Percentiles rank a stretch among this genome's conserved stretches.
Evolutionary conservation across 92 coral and sea anemone genomes (phyloP).

Genomic region (Scolanthus callimorphus): DNA sequence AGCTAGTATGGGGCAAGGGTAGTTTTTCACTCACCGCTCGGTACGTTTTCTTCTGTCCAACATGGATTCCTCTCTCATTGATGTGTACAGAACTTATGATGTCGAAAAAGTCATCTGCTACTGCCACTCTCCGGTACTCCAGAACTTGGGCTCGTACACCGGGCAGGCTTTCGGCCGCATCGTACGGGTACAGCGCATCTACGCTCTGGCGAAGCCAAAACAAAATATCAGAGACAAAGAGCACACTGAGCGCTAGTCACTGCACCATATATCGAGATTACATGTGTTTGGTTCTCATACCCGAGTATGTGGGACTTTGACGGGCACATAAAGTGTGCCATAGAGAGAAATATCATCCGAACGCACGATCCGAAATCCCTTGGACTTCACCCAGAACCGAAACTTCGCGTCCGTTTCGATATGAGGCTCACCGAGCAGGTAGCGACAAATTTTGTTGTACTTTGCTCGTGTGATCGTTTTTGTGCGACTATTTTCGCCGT

Average conservation of each 20-base stretch:
- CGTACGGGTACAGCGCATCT: constrained; percentile 86
- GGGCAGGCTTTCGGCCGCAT: constrained; percentile 45
- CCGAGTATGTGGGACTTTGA: constrained; percentile 75
- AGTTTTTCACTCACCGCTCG: constrained; percentile 90
- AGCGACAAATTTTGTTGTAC: constrained; percentile 95
- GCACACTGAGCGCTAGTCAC: too few relatives aligned
- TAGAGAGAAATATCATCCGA: constrained; percentile 68
- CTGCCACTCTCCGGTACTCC: constrained; percentile 97
- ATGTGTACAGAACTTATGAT: constrained; percentile 98
- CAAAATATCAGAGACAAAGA: constrained; percentile 28
- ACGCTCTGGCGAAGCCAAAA: constrained; percentile 62
- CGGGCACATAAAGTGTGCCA: constrained; percentile 88
- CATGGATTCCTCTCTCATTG: constrained; percentile 96
- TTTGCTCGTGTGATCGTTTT: constrained; percentile 95
- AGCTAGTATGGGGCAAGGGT: neutral
- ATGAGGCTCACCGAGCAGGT: constrained; percentile 89
- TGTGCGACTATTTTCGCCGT: constrained; percentile 99
- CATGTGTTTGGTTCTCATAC: constrained; percentile 30
- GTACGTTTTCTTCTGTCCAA: constrained; percentile 98
- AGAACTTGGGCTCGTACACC: constrained; percentile 71
- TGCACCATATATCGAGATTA: too few relatives aligned
- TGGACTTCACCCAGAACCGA: constrained; percentile 99
- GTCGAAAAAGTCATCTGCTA: constrained; percentile 96
- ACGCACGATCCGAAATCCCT: constrained; percentile 94
- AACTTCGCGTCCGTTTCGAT: constrained; percentile 99